phyloP scores from a whole-genome alignment of 1,140 invertebrate genomes.

The Spodoptera frugiperda region DNA sequence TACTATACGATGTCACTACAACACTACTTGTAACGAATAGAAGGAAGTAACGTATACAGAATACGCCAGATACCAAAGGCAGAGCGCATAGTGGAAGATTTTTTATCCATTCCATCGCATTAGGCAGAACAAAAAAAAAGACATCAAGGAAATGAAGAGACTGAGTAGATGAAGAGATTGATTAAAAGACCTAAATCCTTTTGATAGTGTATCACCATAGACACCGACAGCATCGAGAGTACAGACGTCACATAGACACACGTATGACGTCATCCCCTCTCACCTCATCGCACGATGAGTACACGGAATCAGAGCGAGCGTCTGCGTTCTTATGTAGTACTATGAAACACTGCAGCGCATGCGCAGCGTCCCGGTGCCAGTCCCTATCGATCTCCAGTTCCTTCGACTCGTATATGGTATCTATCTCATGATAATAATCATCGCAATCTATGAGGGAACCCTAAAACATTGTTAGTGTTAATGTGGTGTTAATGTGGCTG shows the following conservation, averaged over 20 bases:
- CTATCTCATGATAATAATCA: conserved; percentile 73
- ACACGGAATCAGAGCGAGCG: conserved; percentile 54
- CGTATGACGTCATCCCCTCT: conserved; percentile 41
- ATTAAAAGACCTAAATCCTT: neutral
- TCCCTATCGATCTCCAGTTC: conserved; percentile 63
- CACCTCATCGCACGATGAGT: conserved; percentile 69
- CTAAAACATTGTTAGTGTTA: conserved; percentile 52
- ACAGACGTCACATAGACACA: conserved; percentile 2
- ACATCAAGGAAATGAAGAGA: too few species aligned
- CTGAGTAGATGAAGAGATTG: too few species aligned
- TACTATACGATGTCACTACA: too few species aligned
- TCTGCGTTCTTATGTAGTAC: conserved; percentile 61
- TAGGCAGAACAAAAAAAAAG: too few species aligned
- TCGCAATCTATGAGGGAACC: conserved; percentile 57
- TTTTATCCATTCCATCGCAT: too few species aligned
- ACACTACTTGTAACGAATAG: too few species aligned
- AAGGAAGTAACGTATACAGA: too few species aligned
- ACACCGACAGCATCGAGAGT: neutral
- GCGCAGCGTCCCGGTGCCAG: conserved; percentile 65
- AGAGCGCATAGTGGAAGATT: too few species aligned
- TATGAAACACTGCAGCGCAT: conserved; percentile 67
- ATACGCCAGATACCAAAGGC: too few species aligned
- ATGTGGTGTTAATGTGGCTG: neutral
- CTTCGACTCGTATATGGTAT: conserved; percentile 72
- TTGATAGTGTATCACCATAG: too few species aligned